Conservation (phyloP, 2,888 invertebrate genomes). For the Rhabditoides inermis region DNA sequence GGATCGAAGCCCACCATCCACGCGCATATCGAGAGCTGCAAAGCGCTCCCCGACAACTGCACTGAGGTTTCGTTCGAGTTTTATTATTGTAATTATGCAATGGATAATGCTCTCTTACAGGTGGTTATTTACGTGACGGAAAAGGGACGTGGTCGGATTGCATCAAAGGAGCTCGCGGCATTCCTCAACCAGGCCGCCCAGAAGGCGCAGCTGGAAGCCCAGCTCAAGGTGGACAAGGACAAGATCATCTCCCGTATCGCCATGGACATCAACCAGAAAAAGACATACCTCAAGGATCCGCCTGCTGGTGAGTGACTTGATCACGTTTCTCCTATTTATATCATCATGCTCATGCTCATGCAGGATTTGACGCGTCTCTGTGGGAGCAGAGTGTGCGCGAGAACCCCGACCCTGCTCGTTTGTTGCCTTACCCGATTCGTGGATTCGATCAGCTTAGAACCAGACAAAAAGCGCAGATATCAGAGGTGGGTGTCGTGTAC, state of each 20-base stretch:
- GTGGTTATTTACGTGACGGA: conserved; percentile 69
- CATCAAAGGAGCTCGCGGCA: conserved; percentile 53
- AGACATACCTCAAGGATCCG: conserved; percentile 19
- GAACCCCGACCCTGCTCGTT: conserved; percentile 81
- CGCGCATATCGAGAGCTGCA: conserved; percentile 62
- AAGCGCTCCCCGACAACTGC: conserved; percentile 70
- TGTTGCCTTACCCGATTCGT: conserved; percentile 85
- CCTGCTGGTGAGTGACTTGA: conserved; percentile 23
- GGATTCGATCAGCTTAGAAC: conserved; percentile 70
- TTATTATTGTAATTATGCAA: no score
- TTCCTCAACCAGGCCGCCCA: conserved; percentile 63
- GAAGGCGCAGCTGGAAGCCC: conserved; percentile 54
- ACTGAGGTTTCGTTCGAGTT: conserved; percentile 12
- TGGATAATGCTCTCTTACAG: conserved; percentile 55
- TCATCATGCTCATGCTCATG: no score
- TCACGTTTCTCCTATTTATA: no score
- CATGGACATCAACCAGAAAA: conserved; percentile 25
- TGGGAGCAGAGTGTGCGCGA: conserved; percentile 94
- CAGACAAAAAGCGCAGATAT: conserved; percentile 56
- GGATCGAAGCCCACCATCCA: conserved; percentile 23
- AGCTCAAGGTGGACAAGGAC: conserved; percentile 13
- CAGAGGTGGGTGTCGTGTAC: conserved; percentile 21
- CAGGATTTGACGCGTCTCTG: conserved; percentile 62
- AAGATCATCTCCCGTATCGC: background rate
- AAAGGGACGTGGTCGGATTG: conserved; percentile 58